These are phyloP conservation scores for Pentamera pediparva DNA, from an alignment of 53 echinoderm and acorn worm species.

Conservation along the genomic window DNA sequence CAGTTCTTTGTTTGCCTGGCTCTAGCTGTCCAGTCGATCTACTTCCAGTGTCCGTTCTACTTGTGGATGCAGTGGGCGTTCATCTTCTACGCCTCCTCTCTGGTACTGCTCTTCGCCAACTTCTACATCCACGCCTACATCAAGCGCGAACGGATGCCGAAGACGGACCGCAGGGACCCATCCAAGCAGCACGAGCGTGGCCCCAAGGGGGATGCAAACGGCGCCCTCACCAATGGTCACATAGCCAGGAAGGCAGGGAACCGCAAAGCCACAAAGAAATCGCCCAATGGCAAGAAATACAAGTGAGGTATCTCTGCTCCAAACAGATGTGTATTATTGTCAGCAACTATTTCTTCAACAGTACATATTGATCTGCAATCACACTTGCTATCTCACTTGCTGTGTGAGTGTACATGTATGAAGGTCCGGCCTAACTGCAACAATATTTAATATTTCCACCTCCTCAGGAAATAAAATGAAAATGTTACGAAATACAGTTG, in stretches of 20 bases:
- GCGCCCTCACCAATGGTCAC: neutral
- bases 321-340: too few species aligned
- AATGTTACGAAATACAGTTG: too few species aligned
- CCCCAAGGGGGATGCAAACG: slow-evolving; percentile 1
- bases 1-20: slow-evolving; percentile 77
- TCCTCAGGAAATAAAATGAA: too few species aligned
- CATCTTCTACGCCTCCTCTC: slow-evolving; percentile 74
- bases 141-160: slow-evolving; percentile 70
- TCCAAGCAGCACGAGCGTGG: neutral
- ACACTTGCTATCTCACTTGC: too few species aligned
- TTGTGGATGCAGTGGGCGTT: slow-evolving; percentile 90
- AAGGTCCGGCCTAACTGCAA: too few species aligned
- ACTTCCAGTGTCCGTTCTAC: slow-evolving; percentile 79
- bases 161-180: slow-evolving; percentile 18
- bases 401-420: too few species aligned
- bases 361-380: too few species aligned
- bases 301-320: neutral
- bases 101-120: slow-evolving; percentile 81
- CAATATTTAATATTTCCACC: too few species aligned
- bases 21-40: slow-evolving; percentile 81
- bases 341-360: too few species aligned
- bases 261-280: neutral
- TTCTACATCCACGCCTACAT: slow-evolving; percentile 98
- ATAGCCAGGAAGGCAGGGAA: slow-evolving; percentile 11
- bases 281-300: slow-evolving; percentile 1